Conservation (phyloP, 2,797 vertebrate genomes). For the Brachyalestes nurse region DNA sequence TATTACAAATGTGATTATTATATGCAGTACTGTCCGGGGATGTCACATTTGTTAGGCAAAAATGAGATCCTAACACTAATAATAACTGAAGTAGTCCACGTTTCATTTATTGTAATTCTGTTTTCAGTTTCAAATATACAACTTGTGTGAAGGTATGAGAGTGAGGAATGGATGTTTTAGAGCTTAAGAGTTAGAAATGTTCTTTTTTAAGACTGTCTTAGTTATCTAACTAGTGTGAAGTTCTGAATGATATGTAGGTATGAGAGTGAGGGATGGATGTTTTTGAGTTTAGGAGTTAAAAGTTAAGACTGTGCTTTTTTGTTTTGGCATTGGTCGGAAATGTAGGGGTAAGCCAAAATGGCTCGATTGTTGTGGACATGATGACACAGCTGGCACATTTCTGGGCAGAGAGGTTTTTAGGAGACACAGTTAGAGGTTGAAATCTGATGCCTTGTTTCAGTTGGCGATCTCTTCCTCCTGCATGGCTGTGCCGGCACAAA, state of each 20-base stretch:
- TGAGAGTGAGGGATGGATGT: no score
- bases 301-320: not conserved
- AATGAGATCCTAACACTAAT: no score
- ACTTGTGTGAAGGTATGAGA: no score
- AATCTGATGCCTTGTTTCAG: slow-evolving; percentile 77
- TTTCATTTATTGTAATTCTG: no score
- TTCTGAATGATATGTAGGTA: no score
- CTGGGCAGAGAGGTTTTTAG: not conserved
- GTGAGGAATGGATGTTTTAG: no score
- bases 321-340: not conserved
- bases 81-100: no score
- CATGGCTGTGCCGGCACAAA: slow-evolving; percentile 59
- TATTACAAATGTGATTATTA: no score
- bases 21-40: no score
- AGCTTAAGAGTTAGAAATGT: not conserved
- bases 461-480: slow-evolving; percentile 66
- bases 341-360: not conserved
- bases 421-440: slow-evolving; percentile 51
- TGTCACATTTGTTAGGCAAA: no score
- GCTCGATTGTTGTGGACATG: not conserved
- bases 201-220: not conserved
- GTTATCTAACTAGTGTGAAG: no score
- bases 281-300: not conserved
- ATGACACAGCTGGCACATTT: not conserved
- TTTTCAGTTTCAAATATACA: no score